Evolutionary conservation across 2,888 invertebrate species (phyloP).

Genomic region (Spodoptera littoralis): DNA sequence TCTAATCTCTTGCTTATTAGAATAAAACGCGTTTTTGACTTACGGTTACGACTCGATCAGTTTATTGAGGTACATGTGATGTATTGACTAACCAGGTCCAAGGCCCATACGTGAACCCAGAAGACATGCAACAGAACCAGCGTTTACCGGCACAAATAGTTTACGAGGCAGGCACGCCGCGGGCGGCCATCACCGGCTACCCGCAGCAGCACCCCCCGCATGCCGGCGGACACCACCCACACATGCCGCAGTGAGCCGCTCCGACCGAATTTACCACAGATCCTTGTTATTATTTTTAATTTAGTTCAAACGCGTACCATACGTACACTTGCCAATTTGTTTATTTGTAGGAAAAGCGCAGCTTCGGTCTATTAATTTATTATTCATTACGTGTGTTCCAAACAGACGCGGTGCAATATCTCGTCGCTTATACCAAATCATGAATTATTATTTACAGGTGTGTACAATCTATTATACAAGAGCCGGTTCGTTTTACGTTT

Average conservation of each 20-base stretch:
- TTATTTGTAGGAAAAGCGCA: conserved; percentile 33
- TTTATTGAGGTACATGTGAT: conserved; percentile 1
- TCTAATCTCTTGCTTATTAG: no score
- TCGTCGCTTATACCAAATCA: conserved; percentile 28
- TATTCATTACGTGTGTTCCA: conserved; percentile 3
- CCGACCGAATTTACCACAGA: conserved; percentile 9
- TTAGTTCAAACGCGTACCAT: conserved; percentile 30
- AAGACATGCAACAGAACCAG: conserved; percentile 64
- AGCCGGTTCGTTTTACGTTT: conserved; percentile 5
- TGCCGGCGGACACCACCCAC: conserved; percentile 53
- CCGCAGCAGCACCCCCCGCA: conserved; percentile 48
- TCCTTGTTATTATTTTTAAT: conserved; percentile 21
- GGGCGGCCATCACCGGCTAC: conserved; percentile 52
- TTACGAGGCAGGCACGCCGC: conserved; percentile 61
- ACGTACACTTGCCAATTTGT: conserved; percentile 45
- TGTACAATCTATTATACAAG: neutral
- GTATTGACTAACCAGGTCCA: conserved; percentile 62
- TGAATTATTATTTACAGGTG: conserved; percentile 12
- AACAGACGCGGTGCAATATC: conserved; percentile 7
- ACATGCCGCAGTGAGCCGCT: conserved; percentile 66
- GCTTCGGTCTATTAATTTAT: conserved; percentile 19
- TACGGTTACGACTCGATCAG: no score
- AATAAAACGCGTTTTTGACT: no score
- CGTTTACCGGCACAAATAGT: conserved; percentile 66
- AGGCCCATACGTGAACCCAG: conserved; percentile 63